Evolutionary conservation across 2,888 invertebrate genomes (phyloP), one percentile per base, ranked within the genome.

Genomic region (Vanessa cardui): DNA sequence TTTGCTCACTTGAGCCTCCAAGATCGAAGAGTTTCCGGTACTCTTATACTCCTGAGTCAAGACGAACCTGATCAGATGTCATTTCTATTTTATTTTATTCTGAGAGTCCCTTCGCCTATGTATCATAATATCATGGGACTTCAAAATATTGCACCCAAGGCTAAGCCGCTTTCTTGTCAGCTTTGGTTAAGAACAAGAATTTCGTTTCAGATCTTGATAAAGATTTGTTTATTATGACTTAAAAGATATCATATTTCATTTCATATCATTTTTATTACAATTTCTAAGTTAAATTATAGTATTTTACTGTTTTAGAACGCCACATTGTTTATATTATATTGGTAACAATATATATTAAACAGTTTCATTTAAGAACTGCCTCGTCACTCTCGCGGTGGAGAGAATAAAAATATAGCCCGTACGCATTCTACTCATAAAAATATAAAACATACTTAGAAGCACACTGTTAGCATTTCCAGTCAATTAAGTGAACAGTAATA

Each of bases 111-210:
- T 16, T 21, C 52, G 58, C 39, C 56, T 58, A 63, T 71, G 62
- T 62, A 64, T 71, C 69, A 71, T 69, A 71, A 60, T 67, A 62
- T 18, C 64, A 67, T 69, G 56, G 66, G 67, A 72, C 63, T 68
- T 68, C 66, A 72, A 72, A 74, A 74, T 72, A 72, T 73, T 72
- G 64, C 66, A 60, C 39, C 62, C 50, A 18, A 50, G 21, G 45
- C 64, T 66, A 65, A 68, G 66, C 67, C 66, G 59, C 65, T 59
- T 62, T 64, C 70, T 70, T 74, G 73, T 71, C 68, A 49, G 71
- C 69, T 62, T 65, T 56, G 39, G 46, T 47, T 47, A 61, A 62
- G 58, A 44, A 62, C 66, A 62, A 61, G 61, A 58, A 58, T 58
- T 58, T 26, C 45, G 26, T 54, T 60, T 52, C 54, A 65, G 61